Base-by-base conservation (phyloP, 2,113 vertebrate genomes). In the Loxodonta africana region DNA sequence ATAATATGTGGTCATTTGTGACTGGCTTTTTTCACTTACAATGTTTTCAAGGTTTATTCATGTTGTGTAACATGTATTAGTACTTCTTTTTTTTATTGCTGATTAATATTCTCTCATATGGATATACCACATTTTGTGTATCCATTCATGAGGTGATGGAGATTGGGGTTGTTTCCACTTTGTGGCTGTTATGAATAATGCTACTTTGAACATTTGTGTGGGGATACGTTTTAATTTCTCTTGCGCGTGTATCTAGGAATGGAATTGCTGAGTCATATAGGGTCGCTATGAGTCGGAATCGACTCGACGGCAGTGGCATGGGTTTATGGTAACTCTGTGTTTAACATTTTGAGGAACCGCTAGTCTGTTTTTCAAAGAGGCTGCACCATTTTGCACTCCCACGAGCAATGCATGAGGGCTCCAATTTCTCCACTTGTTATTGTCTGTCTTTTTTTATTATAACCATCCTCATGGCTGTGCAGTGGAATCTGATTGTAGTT, bases 361-460 rank as follows among this genome's bases (percentile, higher is more conserved):
- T 84, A 88, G 25, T n/a, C 21, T 93, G 20, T 94, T 92, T 95
- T 46, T 33, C 30, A 95, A 81, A 69, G 30, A 69, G 81, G 41
- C 88, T 41, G 18, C 60, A 51, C 30, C 41, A 82, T 76, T 93
- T 93, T 91, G 78, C 41, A 91, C 51, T 82, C 33, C 62, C 21
- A 76, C 30, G 69, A 88, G 30, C 83, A 91, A 21, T 30, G 30
- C 86, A 18, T 20, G 44, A 93, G 63, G 37, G 41, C 71, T 88
- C 57, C 25, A 88, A 63, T 80, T 90, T 95, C 74, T 96, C 63
- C 30, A 78, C 62, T 77, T 65, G 48, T 51, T 81, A 57, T 63
- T 84, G 48, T 83, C 51, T 93, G 25, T 90, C 30, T 91, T 73
- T 95, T 95, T 95, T 91, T 6, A 67, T 95, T 93, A 96, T 94